Evolutionary conservation across 2,797 vertebrate species (phyloP).

Genomic region (Coendou prehensilis): DNA sequence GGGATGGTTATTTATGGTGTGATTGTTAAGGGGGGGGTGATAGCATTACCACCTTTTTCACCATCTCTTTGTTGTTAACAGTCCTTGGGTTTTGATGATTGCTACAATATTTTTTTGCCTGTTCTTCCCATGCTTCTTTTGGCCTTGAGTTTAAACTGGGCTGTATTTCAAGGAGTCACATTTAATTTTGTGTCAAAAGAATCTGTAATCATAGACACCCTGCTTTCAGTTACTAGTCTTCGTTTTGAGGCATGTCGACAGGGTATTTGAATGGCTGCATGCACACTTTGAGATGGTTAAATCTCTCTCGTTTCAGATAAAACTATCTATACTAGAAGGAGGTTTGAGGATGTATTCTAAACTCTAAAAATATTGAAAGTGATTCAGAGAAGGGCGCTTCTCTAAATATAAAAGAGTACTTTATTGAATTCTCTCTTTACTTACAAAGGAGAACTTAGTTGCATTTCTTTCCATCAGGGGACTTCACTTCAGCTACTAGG

Average conservation of each 20-base stretch:
- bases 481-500: background rate
- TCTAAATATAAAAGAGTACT: background rate
- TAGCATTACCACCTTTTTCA: constrained; percentile 15
- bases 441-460: background rate
- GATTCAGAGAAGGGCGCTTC: background rate
- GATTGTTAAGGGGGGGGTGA: constrained; percentile 47
- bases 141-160: constrained; percentile 56
- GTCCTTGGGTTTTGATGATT: constrained; percentile 59
- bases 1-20: constrained; percentile 68
- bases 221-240: background rate
- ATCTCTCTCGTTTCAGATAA: background rate
- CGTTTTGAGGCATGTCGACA: constrained; percentile 22
- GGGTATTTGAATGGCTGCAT: background rate
- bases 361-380: constrained; percentile 34
- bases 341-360: background rate
- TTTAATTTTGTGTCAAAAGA: constrained; percentile 60
- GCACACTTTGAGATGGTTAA: background rate
- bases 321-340: background rate
- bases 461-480: background rate
- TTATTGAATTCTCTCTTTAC: background rate
- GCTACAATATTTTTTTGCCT: constrained; percentile 43
- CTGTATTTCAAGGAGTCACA: constrained; percentile 55
- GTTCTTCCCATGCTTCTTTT: constrained; percentile 39
- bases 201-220: background rate
- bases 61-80: background rate